Conservation (phyloP, 2,888 invertebrate species). For the Ochropleura plecta region DNA sequence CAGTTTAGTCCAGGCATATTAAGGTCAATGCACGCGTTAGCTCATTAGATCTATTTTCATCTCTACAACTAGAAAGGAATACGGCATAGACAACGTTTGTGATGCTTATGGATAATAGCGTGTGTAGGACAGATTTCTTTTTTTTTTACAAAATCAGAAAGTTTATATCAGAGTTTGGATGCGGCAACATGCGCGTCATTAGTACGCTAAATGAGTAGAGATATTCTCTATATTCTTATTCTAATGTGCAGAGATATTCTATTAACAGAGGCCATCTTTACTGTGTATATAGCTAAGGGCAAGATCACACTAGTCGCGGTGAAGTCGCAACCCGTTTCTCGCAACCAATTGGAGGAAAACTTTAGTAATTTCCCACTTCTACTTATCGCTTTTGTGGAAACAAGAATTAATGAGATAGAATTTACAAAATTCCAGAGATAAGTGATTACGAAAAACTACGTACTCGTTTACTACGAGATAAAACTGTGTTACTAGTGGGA, state of each 20-base stretch:
- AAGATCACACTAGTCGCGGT: neutral
- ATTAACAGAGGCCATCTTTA: neutral
- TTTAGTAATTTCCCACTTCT: neutral
- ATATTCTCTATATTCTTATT: no score
- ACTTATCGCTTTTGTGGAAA: constrained; percentile 1
- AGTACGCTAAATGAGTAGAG: neutral
- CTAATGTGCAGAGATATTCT: no score
- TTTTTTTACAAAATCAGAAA: neutral
- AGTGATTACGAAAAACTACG: neutral
- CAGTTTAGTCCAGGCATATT: neutral
- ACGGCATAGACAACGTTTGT: neutral
- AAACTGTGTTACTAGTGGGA: neutral
- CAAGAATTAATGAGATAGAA: constrained; percentile 15
- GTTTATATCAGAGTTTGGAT: neutral
- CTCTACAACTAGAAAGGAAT: neutral
- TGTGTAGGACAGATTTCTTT: no score
- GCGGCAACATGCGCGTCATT: neutral
- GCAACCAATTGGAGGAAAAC: neutral
- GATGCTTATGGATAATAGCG: no score
- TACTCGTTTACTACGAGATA: neutral
- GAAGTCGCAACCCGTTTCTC: neutral
- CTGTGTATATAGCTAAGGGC: neutral
- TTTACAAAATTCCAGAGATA: constrained; percentile 5
- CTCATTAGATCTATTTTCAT: neutral
- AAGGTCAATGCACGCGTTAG: neutral